Evolutionary conservation across 2,888 invertebrate genomes (phyloP).

Genomic region (Xestia xanthographa): DNA sequence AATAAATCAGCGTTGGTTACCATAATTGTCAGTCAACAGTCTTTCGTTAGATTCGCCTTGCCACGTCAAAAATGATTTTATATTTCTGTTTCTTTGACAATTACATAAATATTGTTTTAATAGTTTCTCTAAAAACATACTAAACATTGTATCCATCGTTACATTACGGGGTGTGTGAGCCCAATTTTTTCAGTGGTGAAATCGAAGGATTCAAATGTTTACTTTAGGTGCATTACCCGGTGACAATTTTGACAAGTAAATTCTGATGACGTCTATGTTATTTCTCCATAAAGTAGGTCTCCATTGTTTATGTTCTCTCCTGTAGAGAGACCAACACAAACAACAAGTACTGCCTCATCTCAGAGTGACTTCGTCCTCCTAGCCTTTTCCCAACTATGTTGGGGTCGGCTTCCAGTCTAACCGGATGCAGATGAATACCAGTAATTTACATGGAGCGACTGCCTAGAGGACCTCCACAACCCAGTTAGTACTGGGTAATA

Average conservation of each 20-base stretch:
- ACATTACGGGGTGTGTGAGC: not conserved
- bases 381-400: no score
- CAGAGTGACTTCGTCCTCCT: not conserved
- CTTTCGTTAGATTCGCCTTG: not conserved
- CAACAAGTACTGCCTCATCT: not conserved
- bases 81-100: not conserved
- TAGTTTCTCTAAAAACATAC: not conserved
- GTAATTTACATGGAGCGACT: no score
- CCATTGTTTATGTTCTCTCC: not conserved
- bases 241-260: not conserved
- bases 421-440: no score
- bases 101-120: not conserved
- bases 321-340: conserved; percentile 8
- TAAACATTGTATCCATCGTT: no score
- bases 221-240: not conserved
- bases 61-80: not conserved
- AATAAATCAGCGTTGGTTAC: not conserved
- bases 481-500: no score
- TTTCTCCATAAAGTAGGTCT: not conserved
- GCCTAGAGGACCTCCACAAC: no score
- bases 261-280: not conserved
- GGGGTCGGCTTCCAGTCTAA: no score
- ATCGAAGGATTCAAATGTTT: not conserved
- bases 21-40: not conserved
- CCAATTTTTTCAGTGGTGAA: not conserved